These are phyloP conservation scores for Chymomyza fuscimana DNA, from an alignment of 2,888 invertebrate species.

Conservation along the genomic window DNA sequence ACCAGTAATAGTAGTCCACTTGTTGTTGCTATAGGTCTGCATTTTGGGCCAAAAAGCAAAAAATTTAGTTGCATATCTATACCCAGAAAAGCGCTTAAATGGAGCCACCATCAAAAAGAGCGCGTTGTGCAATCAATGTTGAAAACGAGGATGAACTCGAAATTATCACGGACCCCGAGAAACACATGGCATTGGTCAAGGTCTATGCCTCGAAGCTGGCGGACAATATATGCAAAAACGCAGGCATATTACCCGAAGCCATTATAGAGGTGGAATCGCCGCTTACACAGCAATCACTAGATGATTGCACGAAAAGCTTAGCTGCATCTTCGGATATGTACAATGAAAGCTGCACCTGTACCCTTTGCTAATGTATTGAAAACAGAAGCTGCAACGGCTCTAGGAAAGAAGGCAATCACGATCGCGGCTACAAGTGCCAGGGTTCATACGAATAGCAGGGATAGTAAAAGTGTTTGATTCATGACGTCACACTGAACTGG, in stretches of 20 bases:
- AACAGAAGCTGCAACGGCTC: slow-evolving; percentile 1
- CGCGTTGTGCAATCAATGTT: background rate
- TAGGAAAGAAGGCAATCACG: slow-evolving; percentile 4
- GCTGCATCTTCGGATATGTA: background rate
- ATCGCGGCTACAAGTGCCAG: background rate
- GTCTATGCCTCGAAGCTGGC: slow-evolving; percentile 6
- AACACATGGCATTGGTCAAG: slow-evolving; percentile 7
- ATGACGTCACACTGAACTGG: background rate
- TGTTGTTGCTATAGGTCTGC: background rate
- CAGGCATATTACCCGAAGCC: background rate
- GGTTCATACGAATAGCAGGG: slow-evolving; percentile 2
- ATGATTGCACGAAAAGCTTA: slow-evolving; percentile 5
- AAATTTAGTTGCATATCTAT: background rate
- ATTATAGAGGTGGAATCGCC: background rate
- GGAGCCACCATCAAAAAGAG: slow-evolving; percentile 7
- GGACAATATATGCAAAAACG: slow-evolving; percentile 6
- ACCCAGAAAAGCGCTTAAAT: background rate
- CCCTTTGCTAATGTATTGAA: slow-evolving; percentile 5
- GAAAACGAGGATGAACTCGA: background rate
- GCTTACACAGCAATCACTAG: background rate
- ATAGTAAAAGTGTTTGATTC: background rate
- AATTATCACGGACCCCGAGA: background rate
- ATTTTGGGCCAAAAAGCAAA: background rate
- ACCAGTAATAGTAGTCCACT: background rate
- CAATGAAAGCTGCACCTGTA: slow-evolving; percentile 6